Evolutionary conservation across 1,140 invertebrate species (phyloP), one percentile per base, ranked within the genome.

Genomic region (Papilio xuthus): DNA sequence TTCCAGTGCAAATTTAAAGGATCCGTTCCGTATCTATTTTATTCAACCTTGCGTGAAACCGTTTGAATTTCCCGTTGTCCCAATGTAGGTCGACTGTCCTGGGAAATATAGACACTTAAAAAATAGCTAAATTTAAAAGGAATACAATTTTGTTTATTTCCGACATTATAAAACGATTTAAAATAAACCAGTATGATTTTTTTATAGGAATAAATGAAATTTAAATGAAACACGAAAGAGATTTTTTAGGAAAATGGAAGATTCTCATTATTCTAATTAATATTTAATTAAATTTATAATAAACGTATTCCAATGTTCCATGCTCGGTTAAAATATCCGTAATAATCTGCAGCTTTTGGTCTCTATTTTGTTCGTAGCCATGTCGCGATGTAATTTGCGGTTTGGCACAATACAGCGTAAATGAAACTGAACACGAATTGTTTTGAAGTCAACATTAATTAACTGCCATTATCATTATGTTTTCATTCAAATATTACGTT

Each of bases 21-120:
- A 78, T 78, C 70, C 77, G 84, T 84, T 85, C 79, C 82, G 81
- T 81, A 84, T 76, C 82, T 84, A 83, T 88, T 86, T 88, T 83
- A 80, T 83, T 79, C 82, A 84, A 75, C 74, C 79, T 80, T 79
- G 73, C 77, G 50, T 82, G 56, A 73, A 82, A 81, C 80, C 83
- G 83, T 88, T 84, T 80, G 75, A 78, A 81, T 84, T 87, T 81
- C 81, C 80, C 80, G 78, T 78, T 78, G 82, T 84, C 80, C 78
- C 82, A 84, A 26, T 75, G 80, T 87, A 82, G 88, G 86, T 85
- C 84, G 79, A 77, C 78, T 80, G 83, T 78, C 77, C 79, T 69
- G 80, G 79, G 79, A 83, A 83, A 85, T 80, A 78, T 78, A 81
- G 78, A 74, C 44, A n/a, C 47, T 60, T 56, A 26, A 28, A 56